Conservation (phyloP, 1,140 invertebrate genomes). For the Venustaconcha ellipsiformis region DNA sequence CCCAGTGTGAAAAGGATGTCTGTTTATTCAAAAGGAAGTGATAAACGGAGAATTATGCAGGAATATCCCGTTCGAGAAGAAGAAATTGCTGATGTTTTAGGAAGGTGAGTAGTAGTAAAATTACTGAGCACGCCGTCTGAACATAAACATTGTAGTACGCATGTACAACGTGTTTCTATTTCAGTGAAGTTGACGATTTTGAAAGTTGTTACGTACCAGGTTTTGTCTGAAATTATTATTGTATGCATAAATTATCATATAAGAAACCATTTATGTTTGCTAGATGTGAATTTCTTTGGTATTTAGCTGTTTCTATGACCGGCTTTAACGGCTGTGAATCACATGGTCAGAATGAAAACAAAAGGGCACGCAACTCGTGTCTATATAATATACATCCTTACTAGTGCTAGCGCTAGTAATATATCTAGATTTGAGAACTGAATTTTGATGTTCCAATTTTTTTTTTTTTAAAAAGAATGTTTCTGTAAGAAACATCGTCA, state of each 20-base stretch:
- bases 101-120: conserved; percentile 37
- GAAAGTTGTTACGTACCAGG: not conserved
- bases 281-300: not conserved
- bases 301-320: conserved; percentile 1
- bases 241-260: conserved; percentile 19
- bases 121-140: conserved; percentile 34
- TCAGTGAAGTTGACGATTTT: not conserved
- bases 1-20: conserved; percentile 22
- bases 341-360: conserved; percentile 53
- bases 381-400: not conserved
- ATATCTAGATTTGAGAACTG: not conserved
- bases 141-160: conserved; percentile 41
- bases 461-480: no score
- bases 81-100: conserved; percentile 28
- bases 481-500: no score
- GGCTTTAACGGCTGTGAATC: conserved; percentile 17
- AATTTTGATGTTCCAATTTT: not conserved
- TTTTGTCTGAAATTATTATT: conserved; percentile 7
- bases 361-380: conserved; percentile 41
- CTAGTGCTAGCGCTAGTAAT: not conserved
- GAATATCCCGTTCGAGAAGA: conserved; percentile 32
- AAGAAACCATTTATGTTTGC: not conserved
- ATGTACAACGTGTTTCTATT: conserved; percentile 26
- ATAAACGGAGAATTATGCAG: conserved; percentile 30
- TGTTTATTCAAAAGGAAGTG: conserved; percentile 32